Percentiles rank a stretch among this genome's conserved stretches.
Conservation (phyloP, 37 sponge, comb jelly and placozoan species). For the Hexactinellida sp. region DNA sequence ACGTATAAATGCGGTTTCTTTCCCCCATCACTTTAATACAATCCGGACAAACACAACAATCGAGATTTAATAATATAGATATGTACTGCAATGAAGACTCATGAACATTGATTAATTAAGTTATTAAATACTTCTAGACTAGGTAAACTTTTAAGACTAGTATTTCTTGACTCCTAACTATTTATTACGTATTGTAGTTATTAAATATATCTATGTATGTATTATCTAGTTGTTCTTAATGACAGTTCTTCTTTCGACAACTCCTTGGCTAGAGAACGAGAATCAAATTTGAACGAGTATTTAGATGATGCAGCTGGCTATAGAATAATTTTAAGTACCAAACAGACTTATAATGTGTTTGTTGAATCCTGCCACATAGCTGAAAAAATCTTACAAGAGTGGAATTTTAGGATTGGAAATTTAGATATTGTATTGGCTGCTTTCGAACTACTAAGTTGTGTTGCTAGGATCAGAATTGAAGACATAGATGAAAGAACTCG, state of each 20-base stretch:
- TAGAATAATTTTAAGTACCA: not conserved
- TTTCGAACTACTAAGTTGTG: not conserved
- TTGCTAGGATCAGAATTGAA: not conserved
- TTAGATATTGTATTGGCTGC: not conserved
- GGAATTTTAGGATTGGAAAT: constrained; percentile 1
- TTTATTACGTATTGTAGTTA: not conserved
- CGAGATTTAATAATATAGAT: too few species aligned
- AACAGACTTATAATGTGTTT: not conserved
- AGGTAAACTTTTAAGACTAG: too few species aligned
- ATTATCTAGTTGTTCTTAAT: not conserved
- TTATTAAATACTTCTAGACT: too few species aligned
- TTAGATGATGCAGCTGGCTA: not conserved
- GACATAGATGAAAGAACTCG: not conserved
- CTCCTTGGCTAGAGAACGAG: not conserved
- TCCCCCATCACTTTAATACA: too few species aligned
- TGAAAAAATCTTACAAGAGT: not conserved
- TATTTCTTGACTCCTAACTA: not conserved
- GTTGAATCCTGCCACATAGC: not conserved
- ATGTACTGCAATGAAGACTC: too few species aligned
- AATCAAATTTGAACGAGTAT: not conserved
- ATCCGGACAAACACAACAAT: too few species aligned
- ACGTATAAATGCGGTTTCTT: too few species aligned
- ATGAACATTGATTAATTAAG: too few species aligned
- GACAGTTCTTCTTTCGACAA: constrained; percentile 8
- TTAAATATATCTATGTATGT: too few species aligned